Evolutionary conservation across 2,797 vertebrate species (phyloP), one percentile per base, ranked within the genome.

Genomic region (Podargus strigoides): DNA sequence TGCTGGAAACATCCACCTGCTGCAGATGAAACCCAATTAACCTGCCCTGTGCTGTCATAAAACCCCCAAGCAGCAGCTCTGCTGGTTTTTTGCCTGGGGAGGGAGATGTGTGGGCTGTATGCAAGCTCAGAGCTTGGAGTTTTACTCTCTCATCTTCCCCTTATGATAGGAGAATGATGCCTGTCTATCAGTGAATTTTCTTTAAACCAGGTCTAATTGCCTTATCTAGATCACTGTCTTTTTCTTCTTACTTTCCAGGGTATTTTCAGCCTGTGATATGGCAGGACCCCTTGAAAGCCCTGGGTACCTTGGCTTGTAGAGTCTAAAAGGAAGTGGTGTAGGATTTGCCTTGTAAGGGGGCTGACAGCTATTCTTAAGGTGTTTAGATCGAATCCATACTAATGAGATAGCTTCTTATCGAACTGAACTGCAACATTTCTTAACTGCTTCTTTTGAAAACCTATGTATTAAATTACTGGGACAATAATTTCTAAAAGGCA

Each of bases 381-480:
- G 75, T 93, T 95, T 44, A 30, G 81, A 58, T 95, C 68, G 85
- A 36, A 95, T 95, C 90, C 75, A 77, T 74, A 64, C 75, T 90
- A 94, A 95, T 87, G 91, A 94, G 80, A 66, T 62, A 83, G 60
- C 78, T 93, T 77, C 76, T 92, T 67, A 44, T 42, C 64, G 80
- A 74, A 52, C 75, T 49, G 49, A 89, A 72, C 44, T 44, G 68
- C 46, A 87, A 42, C 72, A 67, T 80, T 77, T 72, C 81, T 81
- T 80, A 82, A 70, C 92, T 78, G 85, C 72, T 72, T 36, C 82
- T 87, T 89, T 75, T 64, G 64, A 89, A 92, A 93, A 86, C 73
- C 79, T 69, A 1, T 27, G 55, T 68, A 75, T 92, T 93, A 83
- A 93, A 89, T 94, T 80, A 66, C 75, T n/a, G 78, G 92, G 87